Evolutionary conservation across 2,113 vertebrate species (phyloP), one percentile per base, ranked within the genome.

Genomic region (Eptatretus burgeri): DNA sequence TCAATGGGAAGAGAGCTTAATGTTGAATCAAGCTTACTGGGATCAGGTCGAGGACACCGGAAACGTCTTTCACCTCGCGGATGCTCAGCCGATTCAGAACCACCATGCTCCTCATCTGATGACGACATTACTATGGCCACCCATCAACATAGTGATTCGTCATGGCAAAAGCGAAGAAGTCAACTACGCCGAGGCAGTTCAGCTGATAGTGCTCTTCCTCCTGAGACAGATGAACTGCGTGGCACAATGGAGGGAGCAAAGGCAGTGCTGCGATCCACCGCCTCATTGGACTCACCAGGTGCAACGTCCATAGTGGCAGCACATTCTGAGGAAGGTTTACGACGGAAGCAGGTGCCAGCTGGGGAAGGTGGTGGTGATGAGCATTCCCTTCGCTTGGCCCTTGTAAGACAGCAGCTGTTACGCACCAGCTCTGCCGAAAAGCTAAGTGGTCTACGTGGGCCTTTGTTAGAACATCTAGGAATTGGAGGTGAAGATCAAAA

Each of bases 381-480:
- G 69, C 85, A 87, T 0, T 76, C 83, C 49, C 78, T 91, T 65
- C 84, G 88, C 69, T 72, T 96, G 64, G 84, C 94, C 70, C 70
- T 83, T 53, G 83, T 95, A 82, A 80, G 88, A 65, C 85, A 95
- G 70, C 71, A 85, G 64, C 75, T 95, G 65, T 76, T 91, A 41
- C 75, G 83, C 63, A 83, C 83, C 1, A 73, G 78, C 50, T 73
- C 82, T 0, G 79, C 78, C 51, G 87, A 94, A 5, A 94, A 89
- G 69, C 78, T 95, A 76, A 93, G 91, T 2, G 88, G 91, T 66
- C 75, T 98, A 19, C 74, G 91, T 63, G 91, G 88, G 2, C 91
- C 91, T 14, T 74, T 98, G 51, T 70, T 98, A 70, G 91, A 95
- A 74, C 94, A 82, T 11, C 72, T 94, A 60, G 83, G 82, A 1